Base-by-base conservation (phyloP, 1,140 invertebrate species). In the Lepidotrigona ventralis region DNA sequence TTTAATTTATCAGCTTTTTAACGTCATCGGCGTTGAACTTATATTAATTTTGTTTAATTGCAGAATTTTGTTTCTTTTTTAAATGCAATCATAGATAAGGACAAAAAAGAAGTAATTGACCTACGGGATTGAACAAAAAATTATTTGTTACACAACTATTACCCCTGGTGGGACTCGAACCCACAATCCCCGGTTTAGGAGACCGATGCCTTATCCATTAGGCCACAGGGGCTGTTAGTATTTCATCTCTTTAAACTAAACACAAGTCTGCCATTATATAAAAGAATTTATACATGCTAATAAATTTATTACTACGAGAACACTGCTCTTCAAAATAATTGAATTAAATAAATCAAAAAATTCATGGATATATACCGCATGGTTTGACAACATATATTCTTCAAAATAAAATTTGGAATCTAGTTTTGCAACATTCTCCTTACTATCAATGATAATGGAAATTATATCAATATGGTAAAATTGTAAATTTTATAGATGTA, bases 201-300 rank as follows among this genome's bases (percentile, higher is more conserved):
- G 92, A 93, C 92, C 92, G 92, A 91, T 92, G 91, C 92, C 92
- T 92, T 93, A 93, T 92, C 92, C 92, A 93, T 93, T 93, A 92
- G 92, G 92, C 92, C 91, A 93, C 92, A 93, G 91, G 91, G 91
- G 91, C 91, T 26, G 68, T 85, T 84, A 53, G 0, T 66, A 63
- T 1, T 0, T 0, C 0, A 0, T 0, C 4, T 26, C 4, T 26
- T 83, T 63, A 88, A 80, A 19, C 8, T 39, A 0, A 8, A 74
- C 69, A 0, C 5, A 11, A 19, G 51, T 1, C 0, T 71, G 2
- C 15, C 1, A 9, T 12, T 26, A 0, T 0, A 0, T 12, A 66
- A 21, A 12, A n/a, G 56, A 56, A 17, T 17, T 23, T 21, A 23
- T 56, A 56, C 1, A 23, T 8, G 3, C 46, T 60, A 33, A 56